Percentiles rank a stretch among this genome's conserved stretches.
Evolutionary conservation across 1,140 invertebrate genomes (phyloP).

Genomic region (Lasaia peninsularis): DNA sequence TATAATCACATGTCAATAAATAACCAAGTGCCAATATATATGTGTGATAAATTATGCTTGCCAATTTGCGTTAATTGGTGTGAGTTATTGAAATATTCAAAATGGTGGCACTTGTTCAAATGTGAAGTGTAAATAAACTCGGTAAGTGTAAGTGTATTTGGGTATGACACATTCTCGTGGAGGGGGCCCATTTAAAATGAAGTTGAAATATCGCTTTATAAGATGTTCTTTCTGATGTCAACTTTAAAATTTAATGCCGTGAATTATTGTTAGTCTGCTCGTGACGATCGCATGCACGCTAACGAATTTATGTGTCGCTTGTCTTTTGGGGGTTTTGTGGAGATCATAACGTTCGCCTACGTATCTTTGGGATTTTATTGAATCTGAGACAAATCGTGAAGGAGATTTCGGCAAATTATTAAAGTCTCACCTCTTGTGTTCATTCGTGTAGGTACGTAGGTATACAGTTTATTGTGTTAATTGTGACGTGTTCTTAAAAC

Average conservation of each 20-base stretch:
- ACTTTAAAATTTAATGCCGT: slow-evolving; percentile 72
- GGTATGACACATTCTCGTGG: slow-evolving; percentile 39
- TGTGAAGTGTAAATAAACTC: slow-evolving; percentile 8
- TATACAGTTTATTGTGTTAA: background rate
- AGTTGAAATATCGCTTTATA: slow-evolving; percentile 66
- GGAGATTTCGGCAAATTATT: slow-evolving; percentile 22
- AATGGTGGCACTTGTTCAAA: slow-evolving; percentile 6
- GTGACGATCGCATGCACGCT: slow-evolving; percentile 66
- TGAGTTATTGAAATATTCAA: slow-evolving; percentile 1
- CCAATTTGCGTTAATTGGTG: slow-evolving; percentile 3
- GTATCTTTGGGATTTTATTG: slow-evolving; percentile 66
- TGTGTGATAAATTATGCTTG: background rate
- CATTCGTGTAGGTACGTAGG: background rate
- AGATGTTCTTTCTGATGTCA: slow-evolving; percentile 74
- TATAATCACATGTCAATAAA: background rate
- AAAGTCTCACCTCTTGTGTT: background rate
- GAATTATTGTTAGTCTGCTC: slow-evolving; percentile 62
- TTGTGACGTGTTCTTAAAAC: background rate
- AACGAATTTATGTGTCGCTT: slow-evolving; percentile 69
- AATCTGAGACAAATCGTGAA: slow-evolving; percentile 51
- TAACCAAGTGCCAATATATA: background rate
- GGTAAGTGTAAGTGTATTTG: slow-evolving; percentile 12
- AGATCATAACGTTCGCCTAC: slow-evolving; percentile 54
- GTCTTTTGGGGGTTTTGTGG: slow-evolving; percentile 51
- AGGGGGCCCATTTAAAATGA: slow-evolving; percentile 49